These are phyloP conservation scores for Tiphia femorata DNA, from an alignment of 2,888 invertebrate genomes.

Conservation along the genomic window DNA sequence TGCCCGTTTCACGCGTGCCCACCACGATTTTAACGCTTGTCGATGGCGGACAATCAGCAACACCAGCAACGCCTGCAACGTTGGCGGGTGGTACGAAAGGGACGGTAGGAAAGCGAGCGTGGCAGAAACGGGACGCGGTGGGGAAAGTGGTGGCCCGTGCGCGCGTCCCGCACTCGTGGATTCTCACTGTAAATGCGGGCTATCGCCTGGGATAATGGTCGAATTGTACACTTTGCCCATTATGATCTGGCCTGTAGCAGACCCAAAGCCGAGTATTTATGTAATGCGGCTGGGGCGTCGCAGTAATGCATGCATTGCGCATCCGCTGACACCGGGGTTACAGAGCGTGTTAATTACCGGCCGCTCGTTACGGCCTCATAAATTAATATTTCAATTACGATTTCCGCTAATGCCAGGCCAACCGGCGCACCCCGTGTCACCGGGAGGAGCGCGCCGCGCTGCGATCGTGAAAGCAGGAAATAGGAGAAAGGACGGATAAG, in stretches of 20 bases:
- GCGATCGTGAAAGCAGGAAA: too few relatives aligned
- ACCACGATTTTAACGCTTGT: too few relatives aligned
- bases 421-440: constrained; percentile 27
- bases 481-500: too few relatives aligned
- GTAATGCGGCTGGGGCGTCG: constrained; percentile 53
- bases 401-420: constrained; percentile 51
- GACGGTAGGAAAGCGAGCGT: too few relatives aligned
- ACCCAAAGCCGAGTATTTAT: constrained; percentile 62
- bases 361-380: constrained; percentile 58
- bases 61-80: too few relatives aligned
- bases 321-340: constrained; percentile 56
- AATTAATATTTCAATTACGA: constrained; percentile 67
- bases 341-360: constrained; percentile 62
- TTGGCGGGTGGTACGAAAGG: too few relatives aligned
- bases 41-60: too few relatives aligned
- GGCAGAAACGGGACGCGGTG: background rate
- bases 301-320: constrained; percentile 62
- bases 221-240: constrained; percentile 57
- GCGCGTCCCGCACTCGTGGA: constrained; percentile 33
- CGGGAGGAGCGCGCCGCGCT: too few relatives aligned
- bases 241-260: constrained; percentile 53
- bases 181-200: constrained; percentile 47
- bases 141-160: background rate
- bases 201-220: constrained; percentile 51
- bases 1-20: constrained; percentile 14